Base-by-base conservation (phyloP, 2,888 invertebrate species). In the Cosmopolites sordidus region DNA sequence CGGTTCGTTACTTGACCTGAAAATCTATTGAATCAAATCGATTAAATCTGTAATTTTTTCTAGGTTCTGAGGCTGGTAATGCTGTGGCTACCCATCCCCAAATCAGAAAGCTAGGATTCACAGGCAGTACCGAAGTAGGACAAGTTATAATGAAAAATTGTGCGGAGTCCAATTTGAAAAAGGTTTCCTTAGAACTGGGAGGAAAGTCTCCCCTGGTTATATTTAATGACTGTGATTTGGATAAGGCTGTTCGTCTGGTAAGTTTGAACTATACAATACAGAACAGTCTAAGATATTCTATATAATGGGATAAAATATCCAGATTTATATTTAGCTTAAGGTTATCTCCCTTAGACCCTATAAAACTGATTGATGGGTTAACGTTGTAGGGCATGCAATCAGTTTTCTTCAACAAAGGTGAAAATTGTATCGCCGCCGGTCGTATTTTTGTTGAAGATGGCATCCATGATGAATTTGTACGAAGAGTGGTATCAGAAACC, bases 321-420 rank as follows among this genome's bases (percentile, higher is more conserved):
- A n/a, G n/a, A n/a, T n/a, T n/a, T n/a, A n/a, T n/a, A n/a, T n/a
- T n/a, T n/a, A n/a, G n/a, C n/a, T n/a, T n/a, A n/a, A n/a, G n/a
- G n/a, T n/a, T n/a, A n/a, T n/a, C n/a, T n/a, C n/a, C n/a, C n/a
- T n/a, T n/a, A n/a, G n/a, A n/a, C n/a, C n/a, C n/a, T n/a, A n/a
- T n/a, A n/a, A n/a, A n/a, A n/a, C n/a, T n/a, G n/a, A n/a, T n/a
- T n/a, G n/a, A n/a, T n/a, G n/a, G n/a, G n/a, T n/a, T n/a, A n/a
- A n/a, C n/a, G n/a, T n/a, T n/a, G n/a, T 68, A 91, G 89, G 93
- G 91, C 0, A 91, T 94, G 88, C 85, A 87, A 47, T 87, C 92
- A 48, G 96, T 97, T 1, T 98, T 96, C 78, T 97, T 97, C 79
- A 98, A 98, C 76, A 97, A 97, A 71, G 97, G 97, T 48, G 97